These are phyloP conservation scores for Oostethus manadensis DNA, from an alignment of 2,113 vertebrate species.

Conservation along the genomic window DNA sequence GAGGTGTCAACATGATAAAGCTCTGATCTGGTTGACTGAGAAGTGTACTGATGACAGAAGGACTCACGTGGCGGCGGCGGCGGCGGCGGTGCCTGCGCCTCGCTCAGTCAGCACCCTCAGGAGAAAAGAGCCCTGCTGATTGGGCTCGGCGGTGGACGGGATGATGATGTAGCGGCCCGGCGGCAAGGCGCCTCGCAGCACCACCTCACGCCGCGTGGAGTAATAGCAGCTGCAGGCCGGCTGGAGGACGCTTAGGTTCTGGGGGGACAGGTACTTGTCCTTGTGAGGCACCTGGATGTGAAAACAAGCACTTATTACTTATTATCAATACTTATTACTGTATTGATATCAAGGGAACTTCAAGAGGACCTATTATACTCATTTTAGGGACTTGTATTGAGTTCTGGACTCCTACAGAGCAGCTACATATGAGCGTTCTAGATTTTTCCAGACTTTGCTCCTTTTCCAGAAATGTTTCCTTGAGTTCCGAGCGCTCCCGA, in stretches of 20 bases:
- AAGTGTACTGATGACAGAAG: not conserved
- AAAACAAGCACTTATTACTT: too few species aligned
- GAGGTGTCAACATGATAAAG: not conserved
- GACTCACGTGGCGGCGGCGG: constrained; percentile 58
- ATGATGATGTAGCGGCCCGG: constrained; percentile 71
- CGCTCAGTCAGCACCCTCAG: constrained; percentile 68
- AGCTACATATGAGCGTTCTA: too few species aligned
- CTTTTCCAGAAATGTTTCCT: too few species aligned
- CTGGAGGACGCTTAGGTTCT: constrained; percentile 20
- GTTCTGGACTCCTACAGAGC: too few species aligned
- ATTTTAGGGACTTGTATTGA: too few species aligned
- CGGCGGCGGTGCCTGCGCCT: constrained; percentile 40
- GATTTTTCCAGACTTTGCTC: too few species aligned
- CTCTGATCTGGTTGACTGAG: too few species aligned
- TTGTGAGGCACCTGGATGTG: constrained; percentile 43
- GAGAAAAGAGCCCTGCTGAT: constrained; percentile 66
- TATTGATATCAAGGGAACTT: too few species aligned
- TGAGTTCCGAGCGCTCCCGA: too few species aligned
- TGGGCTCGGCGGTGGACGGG: constrained; percentile 47
- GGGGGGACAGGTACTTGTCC: constrained; percentile 32
- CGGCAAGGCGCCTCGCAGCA: constrained; percentile 55
- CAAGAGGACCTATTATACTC: too few species aligned
- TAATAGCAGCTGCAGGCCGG: constrained; percentile 34
- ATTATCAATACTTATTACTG: too few species aligned
- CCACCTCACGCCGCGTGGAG: constrained; percentile 52